Conservation (phyloP, 2,888 invertebrate species). For the Bellardia pandia region DNA sequence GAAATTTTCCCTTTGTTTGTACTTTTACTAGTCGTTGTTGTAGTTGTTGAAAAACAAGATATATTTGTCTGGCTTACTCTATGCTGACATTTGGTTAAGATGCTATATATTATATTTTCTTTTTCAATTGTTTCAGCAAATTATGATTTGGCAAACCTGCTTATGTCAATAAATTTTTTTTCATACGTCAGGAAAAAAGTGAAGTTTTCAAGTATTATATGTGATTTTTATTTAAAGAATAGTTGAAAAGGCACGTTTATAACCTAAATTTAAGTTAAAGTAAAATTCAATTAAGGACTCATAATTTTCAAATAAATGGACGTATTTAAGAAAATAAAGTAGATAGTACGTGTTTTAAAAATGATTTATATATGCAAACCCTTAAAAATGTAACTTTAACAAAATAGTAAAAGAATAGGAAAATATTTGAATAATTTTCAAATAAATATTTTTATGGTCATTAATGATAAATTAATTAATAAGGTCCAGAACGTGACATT, state of each 20-base stretch:
- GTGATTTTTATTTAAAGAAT: not conserved
- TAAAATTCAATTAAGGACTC: not conserved
- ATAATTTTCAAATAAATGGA: not conserved
- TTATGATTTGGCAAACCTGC: conserved; percentile 52
- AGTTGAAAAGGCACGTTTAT: not conserved
- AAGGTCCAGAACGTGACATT: no score
- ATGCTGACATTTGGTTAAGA: conserved; percentile 55
- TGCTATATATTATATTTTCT: conserved; percentile 32
- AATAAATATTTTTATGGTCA: no score
- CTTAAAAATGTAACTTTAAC: no score
- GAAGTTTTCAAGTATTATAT: not conserved
- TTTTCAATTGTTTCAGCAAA: conserved; percentile 56
- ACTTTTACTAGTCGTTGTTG: not conserved
- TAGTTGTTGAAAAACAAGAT: conserved; percentile 35
- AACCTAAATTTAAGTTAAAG: conserved; percentile 17
- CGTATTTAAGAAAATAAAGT: no score
- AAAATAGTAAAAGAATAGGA: no score
- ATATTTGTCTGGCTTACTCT: conserved; percentile 60
- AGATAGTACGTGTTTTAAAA: no score
- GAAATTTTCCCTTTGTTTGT: not conserved
- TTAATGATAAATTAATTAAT: no score
- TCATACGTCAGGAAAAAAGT: not conserved
- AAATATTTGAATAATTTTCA: no score
- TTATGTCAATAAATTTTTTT: conserved; percentile 31
- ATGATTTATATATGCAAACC: no score